Conservation (phyloP, 2,113 vertebrate species). For the Crotalus horridus region DNA sequence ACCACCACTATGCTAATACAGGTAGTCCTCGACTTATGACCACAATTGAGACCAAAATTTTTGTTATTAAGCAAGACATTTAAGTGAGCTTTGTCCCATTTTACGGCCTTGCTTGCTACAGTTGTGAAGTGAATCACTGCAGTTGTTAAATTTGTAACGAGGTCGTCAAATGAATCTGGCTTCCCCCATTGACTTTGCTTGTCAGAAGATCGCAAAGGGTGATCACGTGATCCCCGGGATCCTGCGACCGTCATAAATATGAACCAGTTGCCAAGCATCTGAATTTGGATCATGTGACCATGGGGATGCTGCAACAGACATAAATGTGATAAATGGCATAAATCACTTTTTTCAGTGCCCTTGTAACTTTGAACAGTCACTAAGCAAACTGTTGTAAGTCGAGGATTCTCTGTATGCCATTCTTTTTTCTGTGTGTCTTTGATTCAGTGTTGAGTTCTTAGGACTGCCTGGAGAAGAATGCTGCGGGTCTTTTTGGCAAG, state of each 20-base stretch:
- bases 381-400: neutral
- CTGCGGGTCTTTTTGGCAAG: neutral
- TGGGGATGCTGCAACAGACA: no score
- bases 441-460: neutral
- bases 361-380: neutral
- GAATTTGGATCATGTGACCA: no score
- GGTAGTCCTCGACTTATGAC: neutral
- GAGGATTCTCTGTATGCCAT: neutral
- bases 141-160: neutral
- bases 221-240: no score
- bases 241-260: no score
- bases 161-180: neutral
- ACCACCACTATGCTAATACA: neutral
- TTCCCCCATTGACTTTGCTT: no score
- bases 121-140: neutral
- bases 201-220: no score
- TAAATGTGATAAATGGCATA: neutral
- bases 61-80: no score
- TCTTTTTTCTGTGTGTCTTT: neutral
- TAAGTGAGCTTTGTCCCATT: neutral
- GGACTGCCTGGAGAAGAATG: neutral
- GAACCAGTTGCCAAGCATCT: no score
- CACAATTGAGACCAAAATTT: no score
- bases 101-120: neutral
- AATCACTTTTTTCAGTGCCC: neutral